phyloP scores from a whole-genome alignment of 2,888 invertebrate genomes.

The Hoplodrina blanda region DNA sequence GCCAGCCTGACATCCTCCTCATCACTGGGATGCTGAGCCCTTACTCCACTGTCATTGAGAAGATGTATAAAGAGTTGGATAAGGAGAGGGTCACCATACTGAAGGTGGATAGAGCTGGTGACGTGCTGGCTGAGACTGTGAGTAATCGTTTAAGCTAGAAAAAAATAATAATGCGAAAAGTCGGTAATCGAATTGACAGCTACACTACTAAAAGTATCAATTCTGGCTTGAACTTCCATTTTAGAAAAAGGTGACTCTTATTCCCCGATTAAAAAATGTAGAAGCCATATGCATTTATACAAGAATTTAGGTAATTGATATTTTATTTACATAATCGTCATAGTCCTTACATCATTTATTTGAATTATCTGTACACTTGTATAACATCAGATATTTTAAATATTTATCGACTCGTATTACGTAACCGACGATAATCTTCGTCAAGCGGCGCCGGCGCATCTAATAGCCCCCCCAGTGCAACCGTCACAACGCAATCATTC shows the following conservation, averaged over 20 bases:
- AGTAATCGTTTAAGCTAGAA: conserved; percentile 70
- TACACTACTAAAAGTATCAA: too few species aligned
- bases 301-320: conserved; percentile 1
- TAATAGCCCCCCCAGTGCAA: conserved; percentile 53
- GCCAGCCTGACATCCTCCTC: conserved; percentile 94
- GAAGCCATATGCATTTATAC: too few species aligned
- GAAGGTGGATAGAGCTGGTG: conserved; percentile 96
- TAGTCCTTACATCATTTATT: neutral
- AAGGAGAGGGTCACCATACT: conserved; percentile 96
- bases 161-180: too few species aligned
- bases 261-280: too few species aligned
- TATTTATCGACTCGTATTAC: conserved; percentile 2
- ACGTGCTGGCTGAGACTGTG: conserved; percentile 96
- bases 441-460: conserved; percentile 12
- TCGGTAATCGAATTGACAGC: too few species aligned
- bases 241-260: too few species aligned
- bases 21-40: conserved; percentile 95
- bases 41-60: conserved; percentile 95
- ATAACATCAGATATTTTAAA: conserved; percentile 13
- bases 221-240: too few species aligned
- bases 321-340: neutral
- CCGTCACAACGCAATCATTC: conserved; percentile 58
- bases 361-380: neutral
- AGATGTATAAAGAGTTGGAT: conserved; percentile 94
- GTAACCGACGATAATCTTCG: conserved; percentile 38